These are phyloP conservation scores for Ianthella basta DNA, from an alignment of 37 sponge, comb jelly and placozoan genomes.

Conservation along the genomic window DNA sequence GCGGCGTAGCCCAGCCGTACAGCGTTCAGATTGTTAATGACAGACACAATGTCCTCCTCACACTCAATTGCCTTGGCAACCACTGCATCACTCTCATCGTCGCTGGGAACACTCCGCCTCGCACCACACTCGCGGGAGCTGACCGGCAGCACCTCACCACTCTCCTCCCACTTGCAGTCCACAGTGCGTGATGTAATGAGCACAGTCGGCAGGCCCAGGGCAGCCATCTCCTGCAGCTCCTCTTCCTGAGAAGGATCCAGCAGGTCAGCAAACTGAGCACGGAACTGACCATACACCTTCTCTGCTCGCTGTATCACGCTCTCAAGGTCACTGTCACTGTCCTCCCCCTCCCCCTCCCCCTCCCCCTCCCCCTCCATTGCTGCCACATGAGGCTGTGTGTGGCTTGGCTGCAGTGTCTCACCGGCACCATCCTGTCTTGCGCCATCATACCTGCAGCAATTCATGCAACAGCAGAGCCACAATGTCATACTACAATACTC, in stretches of 20 bases:
- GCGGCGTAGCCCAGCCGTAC: constrained; percentile 60
- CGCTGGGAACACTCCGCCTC: neutral
- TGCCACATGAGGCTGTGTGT: too few species aligned
- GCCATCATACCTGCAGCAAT: too few species aligned
- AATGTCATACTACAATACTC: too few species aligned
- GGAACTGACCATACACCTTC: neutral
- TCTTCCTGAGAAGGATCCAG: constrained; percentile 27
- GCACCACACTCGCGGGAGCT: neutral
- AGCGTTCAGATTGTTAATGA: constrained; percentile 30
- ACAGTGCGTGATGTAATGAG: constrained; percentile 40
- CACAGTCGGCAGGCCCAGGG: constrained; percentile 68
- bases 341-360: neutral
- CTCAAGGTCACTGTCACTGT: constrained; percentile 26
- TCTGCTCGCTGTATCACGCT: constrained; percentile 5
- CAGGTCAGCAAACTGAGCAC: constrained; percentile 34
- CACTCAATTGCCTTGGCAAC: constrained; percentile 31
- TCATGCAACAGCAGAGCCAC: too few species aligned
- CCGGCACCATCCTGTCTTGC: too few species aligned
- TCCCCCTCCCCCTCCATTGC: neutral
- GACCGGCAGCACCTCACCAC: neutral
- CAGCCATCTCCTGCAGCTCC: constrained; percentile 66
- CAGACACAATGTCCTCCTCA: constrained; percentile 24
- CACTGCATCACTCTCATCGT: neutral
- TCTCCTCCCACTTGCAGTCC: neutral
- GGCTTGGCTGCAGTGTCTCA: too few species aligned